Base-by-base conservation (phyloP, 2,888 invertebrate species). In the Leucophenga maculata region DNA sequence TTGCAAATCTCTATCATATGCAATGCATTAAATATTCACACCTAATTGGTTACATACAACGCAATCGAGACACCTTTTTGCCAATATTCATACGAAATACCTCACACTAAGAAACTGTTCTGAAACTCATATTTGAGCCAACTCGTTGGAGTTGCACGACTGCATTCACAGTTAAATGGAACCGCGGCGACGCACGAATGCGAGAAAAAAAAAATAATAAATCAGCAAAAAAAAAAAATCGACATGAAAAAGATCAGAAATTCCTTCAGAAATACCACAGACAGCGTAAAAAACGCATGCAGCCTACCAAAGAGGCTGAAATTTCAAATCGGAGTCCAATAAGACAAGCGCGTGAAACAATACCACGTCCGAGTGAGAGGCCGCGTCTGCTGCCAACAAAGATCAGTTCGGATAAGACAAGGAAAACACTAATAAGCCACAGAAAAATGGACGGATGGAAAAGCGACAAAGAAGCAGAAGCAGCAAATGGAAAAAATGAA, bases 231-330 rank as follows among this genome's bases (percentile, higher is more conserved):
- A 39, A 39, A 39, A 39, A 39, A 39, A 39, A 39, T 26, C 26
- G 26, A 26, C 26, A n/a, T n/a, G n/a, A 32, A 32, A 32, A 32
- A 8, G 11, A 39, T 39, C 39, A 39, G 39, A 22, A 18, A 54
- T 54, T 54, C 54, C 18, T 39, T 11, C 6, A 22, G 13, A 54
- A 54, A 54, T 54, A 13, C 54, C 54, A 54, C 54, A 54, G 54
- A 54, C 54, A 54, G n/a, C 54, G 22, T 54, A 20, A 13, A 22
- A 54, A 54, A 54, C 54, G 54, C 18, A 18, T 20, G 20, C 18
- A 54, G 54, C 18, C 11, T 54, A 54, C 11, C 16, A 22, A 54
- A 54, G 39, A 39, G 39, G 8, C 8, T 39, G 39, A 3, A 11
- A 8, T 39, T 39, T 39, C 11, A 11, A 39, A 39, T 11, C 8